phyloP scores from a whole-genome alignment of 1,140 invertebrate genomes.

The Holcopasites calliopsidis region DNA sequence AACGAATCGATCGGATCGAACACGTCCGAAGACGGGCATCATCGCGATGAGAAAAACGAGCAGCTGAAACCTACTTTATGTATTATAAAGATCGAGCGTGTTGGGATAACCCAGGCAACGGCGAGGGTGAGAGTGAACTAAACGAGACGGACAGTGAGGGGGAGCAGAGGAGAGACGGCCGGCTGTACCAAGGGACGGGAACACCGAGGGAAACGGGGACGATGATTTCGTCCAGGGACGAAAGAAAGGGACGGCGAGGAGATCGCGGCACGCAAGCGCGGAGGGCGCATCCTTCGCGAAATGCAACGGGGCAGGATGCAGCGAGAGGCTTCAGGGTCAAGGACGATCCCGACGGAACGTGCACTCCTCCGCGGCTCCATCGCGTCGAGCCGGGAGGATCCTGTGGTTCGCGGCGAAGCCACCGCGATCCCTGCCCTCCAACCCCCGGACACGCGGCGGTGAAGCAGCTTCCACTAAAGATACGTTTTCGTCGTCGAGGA shows the following conservation, averaged over 20 bases:
- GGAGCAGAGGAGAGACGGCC: background rate
- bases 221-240: background rate
- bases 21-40: too few species aligned
- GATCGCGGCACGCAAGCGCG: constrained; percentile 33
- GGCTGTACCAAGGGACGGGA: background rate
- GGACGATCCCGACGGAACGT: constrained; percentile 61
- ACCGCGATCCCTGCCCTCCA: constrained; percentile 23
- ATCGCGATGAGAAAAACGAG: background rate
- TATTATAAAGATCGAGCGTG: constrained; percentile 11
- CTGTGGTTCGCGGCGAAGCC: constrained; percentile 30
- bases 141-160: background rate
- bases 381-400: constrained; percentile 31
- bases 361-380: constrained; percentile 18
- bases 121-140: constrained; percentile 13
- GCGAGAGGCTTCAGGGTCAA: constrained; percentile 64
- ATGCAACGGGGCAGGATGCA: constrained; percentile 57
- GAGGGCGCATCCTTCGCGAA: constrained; percentile 59
- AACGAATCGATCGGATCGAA: too few species aligned
- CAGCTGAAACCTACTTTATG: constrained; percentile 9
- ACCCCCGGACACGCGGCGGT: constrained; percentile 11
- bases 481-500: background rate
- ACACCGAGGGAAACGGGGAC: background rate
- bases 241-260: constrained; percentile 27
- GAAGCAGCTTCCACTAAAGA: background rate
- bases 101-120: constrained; percentile 9